Evolutionary conservation across 2,113 vertebrate species (phyloP), one percentile per base, ranked within the genome.

Genomic region (Cyanoliseus patagonus): DNA sequence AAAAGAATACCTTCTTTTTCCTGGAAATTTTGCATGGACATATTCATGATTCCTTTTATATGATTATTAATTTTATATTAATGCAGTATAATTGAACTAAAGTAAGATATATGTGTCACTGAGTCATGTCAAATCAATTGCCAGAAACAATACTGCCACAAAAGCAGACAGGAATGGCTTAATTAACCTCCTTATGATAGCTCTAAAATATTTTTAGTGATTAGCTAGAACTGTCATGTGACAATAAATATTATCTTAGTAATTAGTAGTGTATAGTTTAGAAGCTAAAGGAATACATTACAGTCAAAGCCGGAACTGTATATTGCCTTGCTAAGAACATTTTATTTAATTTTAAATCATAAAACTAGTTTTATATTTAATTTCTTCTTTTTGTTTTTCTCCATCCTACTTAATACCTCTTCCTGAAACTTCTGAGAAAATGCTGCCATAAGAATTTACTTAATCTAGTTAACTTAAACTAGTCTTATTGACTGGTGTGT

Each of bases 331-430:
- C 35, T 47, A 59, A 79, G 55, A 89, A 30, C 3, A 46, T 82
- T 82, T 90, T 64, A 82, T 74, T 82, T 2, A 70, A 55, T 84
- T 93, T 73, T 44, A 66, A 86, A 84, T 77, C 18, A 77, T 6
- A 55, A 24, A 68, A 15, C 30, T 74, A 7, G 2, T 75, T 76
- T 77, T 76, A 10, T 41, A 39, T 9, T 74, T 86, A 52, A 49
- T 76, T 35, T 47, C 27, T 23, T 67, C 3, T 41, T 62, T 3
- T 0, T 33, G 63, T 64, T 91, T 66, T 67, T 2, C 47, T 72
- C 17, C 18, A 28, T 87, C 7, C 35, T 92, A 4, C 12, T 91
- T 41, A 33, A 2, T 64, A 35, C 39, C 27, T 61, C 23, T 63
- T 63, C 30, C 46, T 84, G 69, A 72, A 87, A 72, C 27, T 83